Conservation (phyloP, 2,113 vertebrate genomes). For the Pyxicephalus adspersus region DNA sequence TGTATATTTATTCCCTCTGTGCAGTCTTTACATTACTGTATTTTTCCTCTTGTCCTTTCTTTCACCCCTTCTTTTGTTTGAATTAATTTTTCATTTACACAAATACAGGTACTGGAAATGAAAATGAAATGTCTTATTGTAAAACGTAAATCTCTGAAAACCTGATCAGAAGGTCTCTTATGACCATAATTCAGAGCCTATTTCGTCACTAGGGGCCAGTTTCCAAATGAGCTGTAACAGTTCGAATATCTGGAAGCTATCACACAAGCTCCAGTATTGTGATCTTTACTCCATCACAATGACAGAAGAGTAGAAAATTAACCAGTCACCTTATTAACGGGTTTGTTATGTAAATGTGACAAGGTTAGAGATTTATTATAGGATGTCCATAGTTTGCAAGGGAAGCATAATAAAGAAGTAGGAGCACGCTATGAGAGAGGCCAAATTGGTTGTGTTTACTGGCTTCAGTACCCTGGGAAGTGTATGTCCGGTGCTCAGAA, state of each 20-base stretch:
- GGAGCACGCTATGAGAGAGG: too few relatives aligned
- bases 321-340: background rate
- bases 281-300: slow-evolving; percentile 2
- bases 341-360: slow-evolving; percentile 7
- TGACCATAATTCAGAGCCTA: background rate
- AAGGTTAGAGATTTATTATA: background rate
- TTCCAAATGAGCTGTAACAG: slow-evolving; percentile 7
- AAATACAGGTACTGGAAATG: background rate
- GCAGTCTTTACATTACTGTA: too few relatives aligned
- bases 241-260: slow-evolving; percentile 10
- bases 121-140: background rate
- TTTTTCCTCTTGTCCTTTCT: background rate
- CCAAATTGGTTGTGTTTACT: too few relatives aligned
- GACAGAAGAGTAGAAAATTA: slow-evolving; percentile 2
- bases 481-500: too few relatives aligned
- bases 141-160: background rate
- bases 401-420: background rate
- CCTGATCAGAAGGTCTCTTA: background rate
- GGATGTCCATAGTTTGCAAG: background rate
- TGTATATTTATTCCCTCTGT: too few relatives aligned
- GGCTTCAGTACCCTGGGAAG: too few relatives aligned
- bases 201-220: background rate
- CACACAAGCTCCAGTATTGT: background rate
- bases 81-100: background rate
- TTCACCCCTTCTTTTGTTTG: background rate